Base-by-base conservation (phyloP, 2,113 vertebrate species). In the Seriola dumerili region DNA sequence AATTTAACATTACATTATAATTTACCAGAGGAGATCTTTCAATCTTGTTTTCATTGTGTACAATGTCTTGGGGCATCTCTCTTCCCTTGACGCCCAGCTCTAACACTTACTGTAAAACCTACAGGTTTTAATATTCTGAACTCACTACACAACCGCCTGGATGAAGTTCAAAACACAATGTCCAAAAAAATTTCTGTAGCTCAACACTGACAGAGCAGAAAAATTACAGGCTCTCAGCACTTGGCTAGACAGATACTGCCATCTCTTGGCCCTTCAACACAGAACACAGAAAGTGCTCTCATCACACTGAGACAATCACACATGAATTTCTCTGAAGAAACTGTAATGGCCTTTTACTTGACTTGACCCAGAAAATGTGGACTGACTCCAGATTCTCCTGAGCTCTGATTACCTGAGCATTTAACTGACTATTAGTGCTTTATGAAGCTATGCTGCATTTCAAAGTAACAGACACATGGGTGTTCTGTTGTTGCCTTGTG, bases 211-310 rank as follows among this genome's bases (percentile, higher is more conserved):
- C 14, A 5, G 8, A 63, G 50, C 79, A 38, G 29, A 44, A n/a
- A 29, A 57, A 2, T 29, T n/a, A 25, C 21, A 12, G 7, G 17
- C 54, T 36, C 21, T 13, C 11, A 46, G 14, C 61, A 19, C 25
- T 74, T 66, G 62, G 16, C 11, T 64, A 50, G 63, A 64, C 50
- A 76, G 25, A 80, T 52, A 32, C 85, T 83, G 78, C 87, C 88
- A 78, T 59, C 85, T 86, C 17, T 65, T 86, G 91, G 66, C 61
- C 38, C 59, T 52, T 57, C n/a, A 80, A 67, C 74, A 57, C 50
- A 52, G 36, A 58, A 50, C 59, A 78, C 40, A 46, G 38, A 32
- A 58, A 52, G 3, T 12, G 0, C 25, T 67, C 42, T 46, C 16
- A 14, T 64, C 36, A 40, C 19, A 40, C 29, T 50, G 57, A 69